Percentiles rank a stretch among this genome's conserved stretches.
phyloP scores from a whole-genome alignment of 92 coral and sea anemone genomes.

The Palythoa grandiflora region DNA sequence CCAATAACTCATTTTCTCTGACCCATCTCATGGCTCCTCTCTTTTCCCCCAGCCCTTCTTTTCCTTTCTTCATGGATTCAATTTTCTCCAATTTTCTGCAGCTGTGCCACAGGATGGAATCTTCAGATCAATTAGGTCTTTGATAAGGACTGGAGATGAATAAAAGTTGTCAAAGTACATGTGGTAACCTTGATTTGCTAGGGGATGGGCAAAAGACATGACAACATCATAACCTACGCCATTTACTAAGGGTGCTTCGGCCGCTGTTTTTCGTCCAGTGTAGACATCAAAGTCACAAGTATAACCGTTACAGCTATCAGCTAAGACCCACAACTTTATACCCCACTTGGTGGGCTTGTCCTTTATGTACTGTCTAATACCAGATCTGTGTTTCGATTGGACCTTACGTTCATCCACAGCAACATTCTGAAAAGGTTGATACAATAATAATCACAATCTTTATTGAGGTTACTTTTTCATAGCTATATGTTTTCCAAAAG shows the following conservation, averaged over 20 bases:
- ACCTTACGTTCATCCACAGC: constrained; percentile 75
- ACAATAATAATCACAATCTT: no score
- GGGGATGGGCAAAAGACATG: constrained; percentile 48
- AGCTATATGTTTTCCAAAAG: no score
- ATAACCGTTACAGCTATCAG: constrained; percentile 65
- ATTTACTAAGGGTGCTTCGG: constrained; percentile 41
- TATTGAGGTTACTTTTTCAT: no score
- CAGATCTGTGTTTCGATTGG: constrained; percentile 66
- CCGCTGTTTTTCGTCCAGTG: constrained; percentile 47
- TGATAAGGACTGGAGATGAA: constrained; percentile 45
- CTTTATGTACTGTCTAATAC: constrained; percentile 10
- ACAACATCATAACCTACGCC: constrained; percentile 60
- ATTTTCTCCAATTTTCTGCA: constrained; percentile 52
- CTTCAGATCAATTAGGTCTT: constrained; percentile 52
- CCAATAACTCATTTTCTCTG: constrained; percentile 51
- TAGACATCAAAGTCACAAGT: constrained; percentile 73
- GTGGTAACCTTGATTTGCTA: constrained; percentile 73
- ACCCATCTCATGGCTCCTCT: constrained; percentile 72
- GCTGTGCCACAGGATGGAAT: constrained; percentile 70
- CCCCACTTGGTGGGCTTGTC: no score
- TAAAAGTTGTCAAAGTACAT: constrained; percentile 67
- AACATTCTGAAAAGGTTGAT: constrained; percentile 65
- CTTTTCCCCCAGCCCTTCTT: constrained; percentile 53
- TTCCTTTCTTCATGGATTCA: constrained; percentile 35
- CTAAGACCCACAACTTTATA: constrained; percentile 61